Evolutionary conservation across 2,113 vertebrate species (phyloP), one percentile per base, ranked within the genome.

Genomic region (Arvicanthis niloticus): DNA sequence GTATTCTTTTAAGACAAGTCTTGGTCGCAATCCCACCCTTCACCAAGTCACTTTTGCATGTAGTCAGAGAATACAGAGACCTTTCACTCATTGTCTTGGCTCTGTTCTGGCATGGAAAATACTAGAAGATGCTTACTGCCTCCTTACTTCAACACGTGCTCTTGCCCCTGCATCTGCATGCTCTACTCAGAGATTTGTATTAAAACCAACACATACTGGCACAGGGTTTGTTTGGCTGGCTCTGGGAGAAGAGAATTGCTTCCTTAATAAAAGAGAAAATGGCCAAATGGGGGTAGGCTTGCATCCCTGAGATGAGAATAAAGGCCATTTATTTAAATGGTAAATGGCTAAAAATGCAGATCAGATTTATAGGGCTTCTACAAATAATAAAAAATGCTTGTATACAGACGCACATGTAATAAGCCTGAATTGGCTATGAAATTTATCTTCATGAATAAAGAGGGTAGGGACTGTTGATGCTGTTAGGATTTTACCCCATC

Each of bases 391-490:
- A 94, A 86, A 95, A 72, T 58, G 40, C 94, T 95, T 89, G 91
- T 65, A 93, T 87, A 85, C 84, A 97, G 95, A 97, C 80, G 87
- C 91, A 95, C 95, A 86, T 92, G 95, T 96, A 97, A 97, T 97
- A 97, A 96, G 96, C 77, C 96, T 51, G 93, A 97, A 96, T 94
- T 96, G 96, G 86, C 97, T 96, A 88, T 96, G 96, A 97, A 97
- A 98, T 98, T 97, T 97, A 97, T 98, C 98, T 98, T 98, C 91
- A 91, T 97, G 97, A 98, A 94, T 93, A 91, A 95, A 97, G 95
- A 96, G 94, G 94, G 89, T 94, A 95, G 45, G 91, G 48, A 96
- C 84, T 94, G 96, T 97, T 98, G 96, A 93, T 93, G 80, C 87
- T 97, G 95, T 96, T 96, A 93, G 96, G 94, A 96, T 93, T 96